Evolutionary conservation across 2,888 invertebrate genomes (phyloP).

Genomic region (Molanna angustata): DNA sequence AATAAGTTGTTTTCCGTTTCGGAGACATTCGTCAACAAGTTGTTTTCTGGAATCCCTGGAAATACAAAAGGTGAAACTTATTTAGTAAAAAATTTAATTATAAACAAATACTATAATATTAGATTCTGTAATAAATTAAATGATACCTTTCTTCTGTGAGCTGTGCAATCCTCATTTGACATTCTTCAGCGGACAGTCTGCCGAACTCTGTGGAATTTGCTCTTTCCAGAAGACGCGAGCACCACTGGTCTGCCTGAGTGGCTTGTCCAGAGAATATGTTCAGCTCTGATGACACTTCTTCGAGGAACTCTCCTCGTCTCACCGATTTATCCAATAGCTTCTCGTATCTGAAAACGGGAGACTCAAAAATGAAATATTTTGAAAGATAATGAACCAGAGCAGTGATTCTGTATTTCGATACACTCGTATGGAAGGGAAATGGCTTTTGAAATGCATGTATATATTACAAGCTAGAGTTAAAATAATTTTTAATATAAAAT

Average conservation of each 20-base stretch:
- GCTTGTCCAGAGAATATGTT: conserved; percentile 66
- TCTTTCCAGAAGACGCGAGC: conserved; percentile 65
- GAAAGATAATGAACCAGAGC: no score
- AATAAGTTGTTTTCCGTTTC: conserved; percentile 77
- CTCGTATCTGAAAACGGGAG: conserved; percentile 68
- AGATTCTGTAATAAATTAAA: conserved; percentile 33
- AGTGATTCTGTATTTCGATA: no score
- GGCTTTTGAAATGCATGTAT: no score
- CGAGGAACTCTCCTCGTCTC: conserved; percentile 78
- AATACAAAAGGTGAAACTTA: no score
- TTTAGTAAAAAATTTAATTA: no score
- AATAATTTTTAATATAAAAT: not conserved
- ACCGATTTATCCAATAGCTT: conserved; percentile 77
- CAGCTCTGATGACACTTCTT: conserved; percentile 70
- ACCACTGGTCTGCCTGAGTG: conserved; percentile 69
- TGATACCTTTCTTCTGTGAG: conserved; percentile 58
- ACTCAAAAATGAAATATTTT: no score
- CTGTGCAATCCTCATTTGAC: conserved; percentile 46
- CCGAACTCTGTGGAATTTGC: conserved; percentile 71
- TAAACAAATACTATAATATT: not conserved
- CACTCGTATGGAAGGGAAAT: no score
- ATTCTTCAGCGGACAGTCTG: conserved; percentile 63
- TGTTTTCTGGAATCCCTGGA: conserved; percentile 61
- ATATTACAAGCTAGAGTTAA: not conserved
- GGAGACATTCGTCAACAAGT: conserved; percentile 74